A percentile compares a stretch with the other conserved stretches of the same genome.
phyloP scores from a whole-genome alignment of 2,888 invertebrate species.

The Leptinotarsa juncta region DNA sequence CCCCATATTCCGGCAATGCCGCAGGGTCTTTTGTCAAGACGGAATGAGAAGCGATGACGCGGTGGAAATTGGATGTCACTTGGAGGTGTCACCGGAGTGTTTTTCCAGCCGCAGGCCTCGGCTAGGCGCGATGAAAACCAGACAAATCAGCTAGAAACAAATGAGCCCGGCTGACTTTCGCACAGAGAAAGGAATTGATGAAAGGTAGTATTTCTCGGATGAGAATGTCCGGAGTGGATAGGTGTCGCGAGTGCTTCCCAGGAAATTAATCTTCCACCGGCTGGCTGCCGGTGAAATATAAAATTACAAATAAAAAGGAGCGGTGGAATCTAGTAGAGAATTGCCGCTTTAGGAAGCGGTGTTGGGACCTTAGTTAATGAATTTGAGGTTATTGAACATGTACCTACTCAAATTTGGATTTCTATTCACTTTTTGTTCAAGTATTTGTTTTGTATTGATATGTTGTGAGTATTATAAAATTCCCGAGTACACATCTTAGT shows the following conservation, averaged over 20 bases:
- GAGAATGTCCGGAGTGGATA: conserved; percentile 28
- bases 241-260: conserved; percentile 40
- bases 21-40: conserved; percentile 33
- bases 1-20: conserved; percentile 30
- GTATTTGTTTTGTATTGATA: too few relatives aligned
- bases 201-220: conserved; percentile 46
- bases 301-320: conserved; percentile 35
- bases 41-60: conserved; percentile 59
- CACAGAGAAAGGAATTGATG: conserved; percentile 54
- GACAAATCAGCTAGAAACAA: conserved; percentile 66
- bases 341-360: too few relatives aligned
- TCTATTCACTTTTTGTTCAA: too few relatives aligned
- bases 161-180: conserved; percentile 54
- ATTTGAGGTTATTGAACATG: too few relatives aligned
- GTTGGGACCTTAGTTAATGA: too few relatives aligned
- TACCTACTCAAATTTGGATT: too few relatives aligned
- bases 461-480: too few relatives aligned
- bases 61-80: conserved; percentile 68
- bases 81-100: conserved; percentile 66
- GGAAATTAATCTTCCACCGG: conserved; percentile 48
- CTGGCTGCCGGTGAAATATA: conserved; percentile 39
- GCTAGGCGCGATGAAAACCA: conserved; percentile 57
- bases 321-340: not conserved
- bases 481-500: too few relatives aligned
- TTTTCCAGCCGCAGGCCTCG: conserved; percentile 62